These are phyloP conservation scores for Chroicocephalus ridibundus DNA, from an alignment of 2,113 vertebrate genomes.

Conservation along the genomic window DNA sequence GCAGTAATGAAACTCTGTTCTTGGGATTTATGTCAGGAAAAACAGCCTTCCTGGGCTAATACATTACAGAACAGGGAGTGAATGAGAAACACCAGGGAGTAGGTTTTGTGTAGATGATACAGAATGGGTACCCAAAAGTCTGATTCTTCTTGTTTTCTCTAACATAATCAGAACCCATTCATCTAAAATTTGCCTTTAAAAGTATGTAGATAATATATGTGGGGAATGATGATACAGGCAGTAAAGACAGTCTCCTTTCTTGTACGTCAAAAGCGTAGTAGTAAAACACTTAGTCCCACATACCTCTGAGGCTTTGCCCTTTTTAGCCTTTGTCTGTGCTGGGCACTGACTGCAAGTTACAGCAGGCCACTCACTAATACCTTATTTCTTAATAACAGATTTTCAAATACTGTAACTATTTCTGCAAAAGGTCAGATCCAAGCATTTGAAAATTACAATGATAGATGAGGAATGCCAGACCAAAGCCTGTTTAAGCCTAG, in stretches of 20 bases:
- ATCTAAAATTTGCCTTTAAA: background rate
- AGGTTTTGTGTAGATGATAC: background rate
- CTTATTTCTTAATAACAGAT: background rate
- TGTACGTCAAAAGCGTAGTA: background rate
- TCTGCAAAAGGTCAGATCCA: background rate
- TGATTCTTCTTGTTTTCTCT: background rate
- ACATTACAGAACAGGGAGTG: accelerated
- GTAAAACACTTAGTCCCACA: background rate
- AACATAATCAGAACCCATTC: background rate
- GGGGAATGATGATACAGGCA: background rate
- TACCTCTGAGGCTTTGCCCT: background rate
- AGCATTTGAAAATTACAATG: background rate
- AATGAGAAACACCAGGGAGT: background rate
- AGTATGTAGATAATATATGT: background rate
- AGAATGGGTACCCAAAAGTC: background rate
- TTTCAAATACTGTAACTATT: background rate
- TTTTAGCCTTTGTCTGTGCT: background rate
- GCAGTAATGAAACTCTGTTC: background rate
- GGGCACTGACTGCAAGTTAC: background rate
- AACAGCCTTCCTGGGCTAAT: background rate
- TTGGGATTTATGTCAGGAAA: background rate
- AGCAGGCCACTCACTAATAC: background rate
- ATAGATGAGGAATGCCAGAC: background rate
- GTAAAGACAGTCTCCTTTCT: background rate
- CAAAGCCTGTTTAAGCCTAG: background rate